Conservation (phyloP, 2,888 invertebrate species). For the Philonicus albiceps region DNA sequence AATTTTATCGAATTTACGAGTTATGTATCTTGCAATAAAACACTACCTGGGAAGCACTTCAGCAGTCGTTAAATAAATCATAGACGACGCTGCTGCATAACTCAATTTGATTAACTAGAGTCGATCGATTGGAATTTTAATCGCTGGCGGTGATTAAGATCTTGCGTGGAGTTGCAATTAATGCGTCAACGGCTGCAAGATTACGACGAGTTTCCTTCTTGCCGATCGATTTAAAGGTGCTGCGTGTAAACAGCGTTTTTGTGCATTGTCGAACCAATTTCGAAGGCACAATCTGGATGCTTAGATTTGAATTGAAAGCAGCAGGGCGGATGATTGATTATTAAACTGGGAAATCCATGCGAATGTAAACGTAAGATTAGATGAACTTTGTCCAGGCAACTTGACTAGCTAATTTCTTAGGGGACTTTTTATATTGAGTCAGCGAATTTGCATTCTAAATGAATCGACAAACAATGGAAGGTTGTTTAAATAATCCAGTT, state of each 20-base stretch:
- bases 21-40: background rate
- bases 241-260: background rate
- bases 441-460: background rate
- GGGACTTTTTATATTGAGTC: background rate
- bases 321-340: background rate
- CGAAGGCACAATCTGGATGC: background rate
- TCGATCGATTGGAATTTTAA: slow-evolving; percentile 3
- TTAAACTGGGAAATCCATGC: background rate
- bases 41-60: background rate
- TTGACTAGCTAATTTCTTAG: background rate
- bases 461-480: background rate
- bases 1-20: background rate
- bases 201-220: background rate
- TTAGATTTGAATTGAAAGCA: background rate
- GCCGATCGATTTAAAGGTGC: background rate
- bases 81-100: background rate
- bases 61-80: background rate
- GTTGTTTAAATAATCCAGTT: background rate
- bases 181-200: background rate
- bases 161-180: background rate
- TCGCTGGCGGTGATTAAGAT: background rate
- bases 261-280: background rate
- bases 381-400: background rate
- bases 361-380: background rate
- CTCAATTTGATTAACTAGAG: background rate